Conservation (phyloP, 2,797 vertebrate genomes). For the Holocentrus rufus region DNA sequence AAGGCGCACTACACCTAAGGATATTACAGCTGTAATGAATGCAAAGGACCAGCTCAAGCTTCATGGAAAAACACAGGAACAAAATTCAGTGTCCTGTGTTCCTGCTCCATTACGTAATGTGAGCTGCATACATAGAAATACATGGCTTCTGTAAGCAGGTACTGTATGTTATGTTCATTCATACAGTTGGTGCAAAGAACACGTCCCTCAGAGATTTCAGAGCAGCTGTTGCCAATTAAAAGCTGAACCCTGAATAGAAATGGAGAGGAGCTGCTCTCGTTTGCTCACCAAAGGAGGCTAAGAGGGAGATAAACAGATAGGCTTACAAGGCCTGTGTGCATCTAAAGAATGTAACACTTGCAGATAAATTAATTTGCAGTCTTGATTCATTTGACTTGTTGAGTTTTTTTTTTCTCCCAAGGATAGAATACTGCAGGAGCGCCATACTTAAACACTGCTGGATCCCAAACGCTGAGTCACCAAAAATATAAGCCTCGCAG, state of each 20-base stretch:
- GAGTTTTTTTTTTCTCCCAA: neutral
- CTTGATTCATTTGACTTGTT: neutral
- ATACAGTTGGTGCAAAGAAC: slow-evolving; percentile 42
- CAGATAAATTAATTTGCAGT: neutral
- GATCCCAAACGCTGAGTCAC: neutral
- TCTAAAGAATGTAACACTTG: neutral
- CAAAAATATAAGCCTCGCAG: neutral
- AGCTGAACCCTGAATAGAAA: slow-evolving; percentile 59
- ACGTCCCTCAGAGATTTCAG: slow-evolving; percentile 39
- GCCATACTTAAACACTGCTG: neutral
- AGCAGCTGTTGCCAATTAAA: slow-evolving; percentile 78
- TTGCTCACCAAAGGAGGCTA: slow-evolving; percentile 45
- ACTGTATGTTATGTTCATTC: slow-evolving; percentile 45
- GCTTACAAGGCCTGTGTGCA: slow-evolving; percentile 7
- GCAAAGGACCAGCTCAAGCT: slow-evolving; percentile 4
- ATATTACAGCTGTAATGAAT: neutral
- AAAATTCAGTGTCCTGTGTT: slow-evolving; percentile 11
- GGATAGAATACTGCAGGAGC: neutral
- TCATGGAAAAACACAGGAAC: slow-evolving; percentile 6
- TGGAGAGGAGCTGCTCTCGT: slow-evolving; percentile 41
- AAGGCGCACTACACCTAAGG: neutral
- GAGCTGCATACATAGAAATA: slow-evolving; percentile 15
- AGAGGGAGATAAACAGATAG: slow-evolving; percentile 31
- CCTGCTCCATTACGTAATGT: neutral
- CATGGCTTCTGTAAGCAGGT: neutral